Evolutionary conservation across 2,113 vertebrate genomes (phyloP), one percentile per base, ranked within the genome.

Genomic region (Nycticebus coucang): DNA sequence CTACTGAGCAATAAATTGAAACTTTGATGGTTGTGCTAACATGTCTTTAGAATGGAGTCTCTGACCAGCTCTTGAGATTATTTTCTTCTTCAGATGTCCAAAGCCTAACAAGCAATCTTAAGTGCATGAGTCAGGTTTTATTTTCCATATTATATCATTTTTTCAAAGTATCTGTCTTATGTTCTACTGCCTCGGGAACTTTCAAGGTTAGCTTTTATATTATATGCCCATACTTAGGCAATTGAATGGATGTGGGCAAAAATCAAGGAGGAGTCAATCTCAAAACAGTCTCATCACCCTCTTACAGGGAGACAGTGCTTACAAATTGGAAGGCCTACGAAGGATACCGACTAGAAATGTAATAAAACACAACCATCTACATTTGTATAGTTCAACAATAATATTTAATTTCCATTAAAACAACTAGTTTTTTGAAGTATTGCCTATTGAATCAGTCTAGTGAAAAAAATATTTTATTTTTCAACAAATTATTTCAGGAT

Each of bases 401-500:
- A 50, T 85, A 77, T 91, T 66, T 88, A 6, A 13, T 93, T 93
- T 84, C 26, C 35, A 85, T 88, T 71, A 59, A 92, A 85, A 89
- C 17, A 53, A 26, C 22, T 74, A 41, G 0, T 75, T 77, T 81
- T 53, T 79, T 93, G 2, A 30, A 81, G 41, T 11, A 64, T 53
- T 66, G 26, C 30, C n/a, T 9, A 83, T 33, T 55, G 33, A 91
- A 80, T 57, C 57, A 6, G 10, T 62, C 57, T 80, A 59, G 26
- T 80, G n/a, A 87, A 85, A 95, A 95, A 90, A 13, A 5, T 41
- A 59, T 87, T 89, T 75, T 81, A 75, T 88, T 84, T 72, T 93
- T 69, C 26, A 79, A 59, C 35, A 8, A 55, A 81, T 7, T 64
- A 53, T 17, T 93, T 92, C 13, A 83, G 28, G 12, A 78, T 89